Percentiles rank a stretch among this genome's conserved stretches.
These are phyloP conservation scores for Calidris pygmaea DNA, from an alignment of 2,113 vertebrate species.

Conservation along the genomic window DNA sequence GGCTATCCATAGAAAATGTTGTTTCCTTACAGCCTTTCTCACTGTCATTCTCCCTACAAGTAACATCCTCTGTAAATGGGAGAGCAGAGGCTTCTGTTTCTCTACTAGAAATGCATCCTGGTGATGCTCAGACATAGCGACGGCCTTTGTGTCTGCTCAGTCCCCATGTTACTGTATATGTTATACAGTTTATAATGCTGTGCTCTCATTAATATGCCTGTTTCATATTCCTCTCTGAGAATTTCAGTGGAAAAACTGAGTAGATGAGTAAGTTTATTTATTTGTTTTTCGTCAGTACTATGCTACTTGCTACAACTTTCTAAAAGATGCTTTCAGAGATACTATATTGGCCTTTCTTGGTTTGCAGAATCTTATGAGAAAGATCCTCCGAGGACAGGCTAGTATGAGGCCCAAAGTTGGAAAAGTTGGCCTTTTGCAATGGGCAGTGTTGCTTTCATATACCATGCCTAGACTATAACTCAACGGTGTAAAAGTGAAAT, in stretches of 20 bases:
- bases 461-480: background rate
- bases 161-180: background rate
- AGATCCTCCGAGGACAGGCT: accelerated
- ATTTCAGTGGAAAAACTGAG: background rate
- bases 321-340: background rate
- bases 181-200: background rate
- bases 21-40: background rate
- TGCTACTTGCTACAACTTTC: background rate
- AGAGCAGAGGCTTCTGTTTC: background rate
- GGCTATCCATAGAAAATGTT: background rate
- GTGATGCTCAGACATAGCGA: background rate
- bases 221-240: background rate
- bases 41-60: background rate
- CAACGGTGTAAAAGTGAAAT: background rate
- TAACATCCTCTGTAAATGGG: background rate
- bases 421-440: background rate
- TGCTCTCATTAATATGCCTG: background rate
- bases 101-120: background rate
- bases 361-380: background rate
- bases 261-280: background rate
- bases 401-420: background rate
- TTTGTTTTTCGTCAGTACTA: background rate
- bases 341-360: background rate
- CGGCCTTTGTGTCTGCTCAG: background rate
- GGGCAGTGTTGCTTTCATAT: background rate